A percentile compares a stretch with the other conserved stretches of the same genome.
These are phyloP conservation scores for Gambusia yucatana DNA, from an alignment of 2,797 vertebrate genomes.

Conservation along the genomic window DNA sequence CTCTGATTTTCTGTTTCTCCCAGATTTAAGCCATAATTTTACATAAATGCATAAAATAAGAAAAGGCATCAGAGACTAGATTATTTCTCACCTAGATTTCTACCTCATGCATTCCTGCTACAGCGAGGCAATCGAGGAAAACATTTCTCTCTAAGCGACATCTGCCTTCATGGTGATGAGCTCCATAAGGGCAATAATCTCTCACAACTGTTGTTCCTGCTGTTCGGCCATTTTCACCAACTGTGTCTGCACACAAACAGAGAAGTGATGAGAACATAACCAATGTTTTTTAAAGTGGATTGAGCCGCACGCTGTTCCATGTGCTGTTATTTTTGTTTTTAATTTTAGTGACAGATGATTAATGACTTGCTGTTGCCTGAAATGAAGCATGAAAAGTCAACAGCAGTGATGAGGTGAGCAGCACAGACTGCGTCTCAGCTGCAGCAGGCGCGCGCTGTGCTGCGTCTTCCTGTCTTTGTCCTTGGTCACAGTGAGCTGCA, in stretches of 20 bases:
- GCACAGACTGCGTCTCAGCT: background rate
- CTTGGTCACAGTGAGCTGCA: slow-evolving; percentile 18
- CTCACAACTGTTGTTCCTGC: slow-evolving; percentile 21
- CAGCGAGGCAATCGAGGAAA: slow-evolving; percentile 7
- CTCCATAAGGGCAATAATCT: slow-evolving; percentile 22
- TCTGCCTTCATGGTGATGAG: slow-evolving; percentile 23
- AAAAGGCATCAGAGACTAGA: background rate
- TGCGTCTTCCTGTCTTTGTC: slow-evolving; percentile 21
- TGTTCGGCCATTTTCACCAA: slow-evolving; percentile 14
- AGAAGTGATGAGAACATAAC: background rate
- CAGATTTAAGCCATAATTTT: background rate
- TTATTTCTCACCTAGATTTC: slow-evolving; percentile 3
- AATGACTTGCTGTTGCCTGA: slow-evolving; percentile 4
- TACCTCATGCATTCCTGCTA: background rate
- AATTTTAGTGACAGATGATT: slow-evolving; percentile 25
- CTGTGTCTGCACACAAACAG: background rate
- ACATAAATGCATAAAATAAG: background rate
- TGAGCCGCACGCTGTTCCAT: background rate
- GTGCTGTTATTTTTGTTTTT: background rate
- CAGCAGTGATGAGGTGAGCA: background rate
- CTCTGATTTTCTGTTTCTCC: background rate
- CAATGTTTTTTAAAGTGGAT: background rate
- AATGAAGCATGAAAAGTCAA: slow-evolving; percentile 25
- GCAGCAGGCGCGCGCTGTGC: slow-evolving; percentile 17
- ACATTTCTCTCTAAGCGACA: background rate